Base-by-base conservation (phyloP, 2,888 invertebrate species). In the Cactoblastis cactorum region DNA sequence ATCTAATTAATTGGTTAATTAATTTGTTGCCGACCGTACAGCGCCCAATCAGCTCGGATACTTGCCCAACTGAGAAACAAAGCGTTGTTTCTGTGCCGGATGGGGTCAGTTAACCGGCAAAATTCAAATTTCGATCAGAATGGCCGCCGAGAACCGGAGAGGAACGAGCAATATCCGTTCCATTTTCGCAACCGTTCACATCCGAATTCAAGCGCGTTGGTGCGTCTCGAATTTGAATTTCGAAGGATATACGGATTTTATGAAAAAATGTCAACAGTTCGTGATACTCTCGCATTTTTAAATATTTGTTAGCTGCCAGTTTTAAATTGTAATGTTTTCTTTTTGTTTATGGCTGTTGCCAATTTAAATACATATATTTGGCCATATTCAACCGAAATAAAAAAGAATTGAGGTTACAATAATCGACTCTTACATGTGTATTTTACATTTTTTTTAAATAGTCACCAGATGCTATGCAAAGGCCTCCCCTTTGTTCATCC, bases 151-250 rank as follows among this genome's bases (percentile, higher is more conserved):
- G 28, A 28, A 9, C 28, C 65, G 69, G 77, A 83, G 83, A 83
- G 83, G 84, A 83, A 84, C 83, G 75, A 77, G 83, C 84, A 80
- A 86, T 87, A 86, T 89, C 89, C 89, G 89, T 85, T 88, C 86
- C 72, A 83, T 79, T 89, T 89, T 88, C 87, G 89, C 89, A 89
- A 88, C 72, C 63, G 59, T 58, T 69, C 69, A 65, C 69, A 71
- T 75, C 74, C 74, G 74, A 73, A 74, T 72, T 71, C 69, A 76
- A 69, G 70, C 67, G 83, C 83, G 82, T 75, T 83, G 79, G 76
- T 73, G 80, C 83, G 83, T 81, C 80, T 66, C 69, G 61, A 57
- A 69, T 71, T 70, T 61, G 57, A 74, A 76, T 73, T 75, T 66
- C 57, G 68, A 74, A 72, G 74, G 71, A 49, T 41, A 2, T 49